A percentile compares a stretch with the other conserved stretches of the same genome.
phyloP scores from a whole-genome alignment of 2,797 vertebrate species.

The Sebastes trivittatus region DNA sequence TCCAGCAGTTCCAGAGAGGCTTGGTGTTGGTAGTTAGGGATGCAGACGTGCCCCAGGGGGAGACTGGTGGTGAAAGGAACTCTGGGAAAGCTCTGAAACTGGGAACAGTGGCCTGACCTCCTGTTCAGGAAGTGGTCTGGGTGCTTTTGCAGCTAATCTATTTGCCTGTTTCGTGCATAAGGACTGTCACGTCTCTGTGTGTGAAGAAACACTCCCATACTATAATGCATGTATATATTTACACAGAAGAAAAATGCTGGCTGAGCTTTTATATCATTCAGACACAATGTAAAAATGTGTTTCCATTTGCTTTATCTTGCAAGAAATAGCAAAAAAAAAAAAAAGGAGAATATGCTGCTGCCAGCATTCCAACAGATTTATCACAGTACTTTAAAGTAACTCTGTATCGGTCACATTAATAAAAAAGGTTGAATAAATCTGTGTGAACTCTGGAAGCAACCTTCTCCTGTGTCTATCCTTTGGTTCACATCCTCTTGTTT shows the following conservation, averaged over 20 bases:
- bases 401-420: background rate
- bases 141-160: constrained; percentile 53
- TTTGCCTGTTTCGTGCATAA: constrained; percentile 32
- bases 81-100: constrained; percentile 74
- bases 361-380: background rate
- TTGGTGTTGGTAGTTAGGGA: constrained; percentile 43
- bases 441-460: background rate
- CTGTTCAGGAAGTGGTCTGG: constrained; percentile 71
- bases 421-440: background rate
- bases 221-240: background rate
- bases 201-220: background rate
- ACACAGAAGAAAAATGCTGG: background rate
- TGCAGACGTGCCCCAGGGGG: constrained; percentile 53
- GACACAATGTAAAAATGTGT: background rate
- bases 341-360: background rate
- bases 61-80: constrained; percentile 53
- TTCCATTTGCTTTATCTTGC: background rate
- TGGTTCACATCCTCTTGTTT: background rate
- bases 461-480: background rate
- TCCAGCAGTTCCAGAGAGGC: background rate
- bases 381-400: background rate
- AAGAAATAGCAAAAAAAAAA: background rate
- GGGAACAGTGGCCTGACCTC: constrained; percentile 65
- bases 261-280: background rate
- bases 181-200: background rate